phyloP scores from a whole-genome alignment of 1,140 invertebrate genomes.

The Leguminivora glycinivorella region DNA sequence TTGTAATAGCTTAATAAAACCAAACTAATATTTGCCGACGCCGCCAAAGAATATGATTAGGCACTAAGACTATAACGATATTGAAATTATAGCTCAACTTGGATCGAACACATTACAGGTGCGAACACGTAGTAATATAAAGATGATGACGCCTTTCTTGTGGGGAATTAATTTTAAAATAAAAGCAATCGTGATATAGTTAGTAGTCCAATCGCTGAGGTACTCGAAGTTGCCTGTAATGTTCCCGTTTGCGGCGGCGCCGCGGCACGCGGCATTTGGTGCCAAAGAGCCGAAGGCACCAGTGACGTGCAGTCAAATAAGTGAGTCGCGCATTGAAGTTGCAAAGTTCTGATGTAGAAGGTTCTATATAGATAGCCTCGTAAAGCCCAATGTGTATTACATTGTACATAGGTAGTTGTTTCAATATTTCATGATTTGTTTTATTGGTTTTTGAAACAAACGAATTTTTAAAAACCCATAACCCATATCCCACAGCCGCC shows the following conservation, averaged over 20 bases:
- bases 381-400: too few relatives aligned
- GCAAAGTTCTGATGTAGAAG: too few relatives aligned
- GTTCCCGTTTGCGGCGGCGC: background rate
- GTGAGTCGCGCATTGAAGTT: too few relatives aligned
- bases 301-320: too few relatives aligned
- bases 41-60: background rate
- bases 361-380: too few relatives aligned
- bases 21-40: slow-evolving; percentile 5
- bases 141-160: slow-evolving; percentile 6
- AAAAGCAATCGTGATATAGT: background rate
- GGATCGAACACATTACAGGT: slow-evolving; percentile 6
- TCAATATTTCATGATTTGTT: too few relatives aligned
- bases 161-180: slow-evolving; percentile 10
- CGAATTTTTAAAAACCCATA: too few relatives aligned
- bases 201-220: background rate
- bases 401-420: too few relatives aligned
- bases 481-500: too few relatives aligned
- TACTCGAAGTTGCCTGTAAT: background rate
- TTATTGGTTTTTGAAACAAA: too few relatives aligned
- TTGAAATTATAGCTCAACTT: background rate
- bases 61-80: slow-evolving; percentile 5
- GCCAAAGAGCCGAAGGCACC: too few relatives aligned
- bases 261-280: too few relatives aligned
- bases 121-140: background rate
- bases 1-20: slow-evolving; percentile 10